Evolutionary conservation across 2,888 invertebrate species (phyloP).

Genomic region (Malthinus seriepunctatus): DNA sequence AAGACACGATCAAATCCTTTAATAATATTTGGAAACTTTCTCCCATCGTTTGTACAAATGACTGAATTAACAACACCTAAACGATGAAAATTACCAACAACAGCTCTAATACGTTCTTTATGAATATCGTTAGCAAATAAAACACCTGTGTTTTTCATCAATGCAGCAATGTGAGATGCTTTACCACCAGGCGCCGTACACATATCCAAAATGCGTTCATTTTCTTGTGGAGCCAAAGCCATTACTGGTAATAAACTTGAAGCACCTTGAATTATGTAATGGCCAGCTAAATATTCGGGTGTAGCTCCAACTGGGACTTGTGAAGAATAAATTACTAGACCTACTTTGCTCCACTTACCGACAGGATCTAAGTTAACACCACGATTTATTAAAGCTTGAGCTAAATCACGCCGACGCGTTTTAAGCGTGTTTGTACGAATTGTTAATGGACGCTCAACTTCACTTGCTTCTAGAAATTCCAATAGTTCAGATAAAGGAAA

Average conservation of each 20-base stretch:
- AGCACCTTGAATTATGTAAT: constrained; percentile 96
- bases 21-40: constrained; percentile 77
- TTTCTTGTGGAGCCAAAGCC: constrained; percentile 96
- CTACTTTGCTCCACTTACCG: constrained; percentile 98
- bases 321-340: constrained; percentile 93
- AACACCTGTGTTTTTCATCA: constrained; percentile 98
- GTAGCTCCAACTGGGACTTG: constrained; percentile 98
- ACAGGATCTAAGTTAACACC: constrained; percentile 98
- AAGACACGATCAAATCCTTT: constrained; percentile 94
- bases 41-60: constrained; percentile 87
- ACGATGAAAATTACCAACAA: constrained; percentile 96
- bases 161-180: constrained; percentile 94
- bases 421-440: constrained; percentile 96
- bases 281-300: constrained; percentile 97
- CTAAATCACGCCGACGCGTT: constrained; percentile 87
- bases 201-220: constrained; percentile 94
- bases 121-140: constrained; percentile 96
- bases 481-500: constrained; percentile 85
- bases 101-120: constrained; percentile 84
- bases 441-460: constrained; percentile 91
- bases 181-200: constrained; percentile 99
- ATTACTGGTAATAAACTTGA: constrained; percentile 97
- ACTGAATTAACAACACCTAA: constrained; percentile 94
- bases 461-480: constrained; percentile 96
- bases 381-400: constrained; percentile 91